These are phyloP conservation scores for Pandemis heparana DNA, from an alignment of 2,888 invertebrate species.

Conservation along the genomic window DNA sequence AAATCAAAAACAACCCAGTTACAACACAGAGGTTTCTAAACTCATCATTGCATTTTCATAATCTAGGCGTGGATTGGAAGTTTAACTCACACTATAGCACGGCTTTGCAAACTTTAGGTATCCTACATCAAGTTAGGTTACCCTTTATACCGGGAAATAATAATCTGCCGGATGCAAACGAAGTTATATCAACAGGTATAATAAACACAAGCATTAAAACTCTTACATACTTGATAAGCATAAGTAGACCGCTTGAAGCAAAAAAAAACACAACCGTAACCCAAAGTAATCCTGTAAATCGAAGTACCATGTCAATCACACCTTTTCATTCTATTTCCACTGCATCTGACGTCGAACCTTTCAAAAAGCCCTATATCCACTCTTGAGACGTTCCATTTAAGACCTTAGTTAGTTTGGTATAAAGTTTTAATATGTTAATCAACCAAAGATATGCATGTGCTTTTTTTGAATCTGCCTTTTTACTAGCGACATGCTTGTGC, in stretches of 20 bases:
- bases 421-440: neutral
- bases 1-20: too few species aligned
- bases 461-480: neutral
- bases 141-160: too few species aligned
- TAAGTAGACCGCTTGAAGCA: neutral
- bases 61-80: too few species aligned
- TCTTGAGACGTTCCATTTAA: neutral
- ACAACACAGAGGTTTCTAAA: too few species aligned
- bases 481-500: constrained; percentile 23
- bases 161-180: too few species aligned
- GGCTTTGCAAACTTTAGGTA: too few species aligned
- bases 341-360: neutral
- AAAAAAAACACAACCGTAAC: neutral
- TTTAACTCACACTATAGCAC: too few species aligned
- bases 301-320: constrained; percentile 21
- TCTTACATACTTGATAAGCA: too few species aligned
- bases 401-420: neutral
- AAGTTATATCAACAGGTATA: too few species aligned
- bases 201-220: too few species aligned
- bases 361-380: neutral
- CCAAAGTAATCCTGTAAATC: constrained; percentile 20
- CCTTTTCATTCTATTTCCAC: constrained; percentile 35
- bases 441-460: neutral
- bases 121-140: too few species aligned
- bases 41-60: too few species aligned